A percentile compares a stretch with the other conserved stretches of the same genome.
Evolutionary conservation across 2,113 vertebrate genomes (phyloP).

Genomic region (Rallus limicola): DNA sequence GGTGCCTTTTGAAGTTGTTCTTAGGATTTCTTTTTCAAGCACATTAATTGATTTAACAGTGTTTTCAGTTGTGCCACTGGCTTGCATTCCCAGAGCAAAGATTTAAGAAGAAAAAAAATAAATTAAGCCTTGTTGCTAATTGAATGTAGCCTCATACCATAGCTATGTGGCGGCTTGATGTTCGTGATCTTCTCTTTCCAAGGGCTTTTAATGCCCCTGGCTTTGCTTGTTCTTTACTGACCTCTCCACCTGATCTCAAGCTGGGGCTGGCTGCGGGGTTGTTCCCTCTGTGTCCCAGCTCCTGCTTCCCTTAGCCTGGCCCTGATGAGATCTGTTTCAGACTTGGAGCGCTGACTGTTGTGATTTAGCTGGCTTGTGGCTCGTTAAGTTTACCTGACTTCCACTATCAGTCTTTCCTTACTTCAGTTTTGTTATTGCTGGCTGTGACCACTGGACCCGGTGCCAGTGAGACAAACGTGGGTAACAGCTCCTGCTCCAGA

Average conservation of each 20-base stretch:
- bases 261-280: background rate
- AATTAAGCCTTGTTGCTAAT: background rate
- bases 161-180: background rate
- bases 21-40: background rate
- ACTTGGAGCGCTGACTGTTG: rapidly evolving
- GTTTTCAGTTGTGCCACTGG: background rate
- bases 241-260: background rate
- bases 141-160: background rate
- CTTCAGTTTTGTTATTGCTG: background rate
- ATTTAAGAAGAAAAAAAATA: background rate
- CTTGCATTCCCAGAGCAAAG: background rate
- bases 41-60: background rate
- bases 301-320: rapidly evolving
- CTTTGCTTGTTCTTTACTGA: background rate
- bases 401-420: rapidly evolving
- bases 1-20: background rate
- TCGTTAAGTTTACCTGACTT: background rate
- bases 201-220: background rate
- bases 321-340: background rate
- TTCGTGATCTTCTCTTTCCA: background rate
- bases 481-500: rapidly evolving
- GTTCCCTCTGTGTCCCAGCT: background rate
- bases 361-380: background rate
- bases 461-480: background rate
- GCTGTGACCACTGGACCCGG: too few relatives aligned